Base-by-base conservation (phyloP, 1,140 invertebrate species). In the Psix sp. region DNA sequence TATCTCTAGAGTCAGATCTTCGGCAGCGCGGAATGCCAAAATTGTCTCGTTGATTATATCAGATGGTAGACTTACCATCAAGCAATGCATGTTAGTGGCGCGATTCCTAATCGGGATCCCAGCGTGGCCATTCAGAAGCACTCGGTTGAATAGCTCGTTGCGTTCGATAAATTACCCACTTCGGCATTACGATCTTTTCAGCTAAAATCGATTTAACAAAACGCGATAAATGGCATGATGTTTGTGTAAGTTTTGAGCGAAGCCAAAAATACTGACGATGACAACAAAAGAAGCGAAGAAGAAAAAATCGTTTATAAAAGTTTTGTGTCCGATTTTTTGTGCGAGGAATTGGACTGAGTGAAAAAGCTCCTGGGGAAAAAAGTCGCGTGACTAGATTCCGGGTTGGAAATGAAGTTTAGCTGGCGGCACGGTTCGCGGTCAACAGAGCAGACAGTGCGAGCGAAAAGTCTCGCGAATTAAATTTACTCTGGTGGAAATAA, bases 391-490 rank as follows among this genome's bases (percentile, higher is more conserved):
- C 42, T 57, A 31, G 16, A 29, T 51, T 63, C 36, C 70, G 42
- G 42, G 13, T 63, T 56, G 31, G 57, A 59, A 63, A 74, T 54
- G 59, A 75, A 75, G 59, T 75, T 75, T 59, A 7, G 49, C 52
- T 21, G 39, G 51, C 21, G 56, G 54, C 48, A 42, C 16, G 49
- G 56, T 67, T 74, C 51, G 63, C 71, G 71, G 71, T 74, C 56
- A 65, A 54, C 52, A 33, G 33, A 65, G 46, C 43, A 54, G 60
- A 36, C 33, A 43, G 2, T 2, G 40, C 43, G 35, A 49, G 24
- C 48, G 62, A 54, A 60, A 73, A 66, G 60, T 66, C 62, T 60
- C 48, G 40, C 70, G 70, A 73, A 66, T 54, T 63, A 66, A 62
- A 60, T 73, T 66, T 66, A 73, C 62, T 59, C 51, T 4, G 36